Evolutionary conservation across 2,888 invertebrate species (phyloP).

Genomic region (Homarus gammarus): DNA sequence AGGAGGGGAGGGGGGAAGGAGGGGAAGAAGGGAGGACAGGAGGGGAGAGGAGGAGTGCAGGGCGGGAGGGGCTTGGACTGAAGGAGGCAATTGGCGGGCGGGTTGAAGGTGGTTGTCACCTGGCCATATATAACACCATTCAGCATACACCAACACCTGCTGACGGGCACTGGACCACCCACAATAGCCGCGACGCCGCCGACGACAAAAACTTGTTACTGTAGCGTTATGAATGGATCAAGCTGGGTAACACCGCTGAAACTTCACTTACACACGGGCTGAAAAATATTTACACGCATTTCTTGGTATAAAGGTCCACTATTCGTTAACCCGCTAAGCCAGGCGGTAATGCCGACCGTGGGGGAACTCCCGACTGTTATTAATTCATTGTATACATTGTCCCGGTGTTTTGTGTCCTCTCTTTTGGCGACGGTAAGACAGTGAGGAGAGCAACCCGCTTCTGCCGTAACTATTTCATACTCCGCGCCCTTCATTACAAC

Average conservation of each 20-base stretch:
- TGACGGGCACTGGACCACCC: not conserved
- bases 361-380: not conserved
- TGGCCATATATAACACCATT: not conserved
- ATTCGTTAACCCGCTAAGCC: not conserved
- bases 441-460: too few species aligned
- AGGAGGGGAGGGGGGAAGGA: slow-evolving; percentile 29
- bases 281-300: not conserved
- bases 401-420: not conserved
- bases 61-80: slow-evolving; percentile 10
- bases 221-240: not conserved
- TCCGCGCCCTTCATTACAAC: too few species aligned
- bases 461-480: too few species aligned
- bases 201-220: slow-evolving; percentile 3
- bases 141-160: not conserved
- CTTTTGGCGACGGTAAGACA: too few species aligned
- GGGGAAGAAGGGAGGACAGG: slow-evolving; percentile 18
- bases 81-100: not conserved
- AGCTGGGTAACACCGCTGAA: not conserved
- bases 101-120: not conserved
- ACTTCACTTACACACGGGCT: not conserved
- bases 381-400: not conserved
- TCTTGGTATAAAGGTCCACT: not conserved
- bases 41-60: slow-evolving; percentile 1
- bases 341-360: not conserved
- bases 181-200: not conserved